These are phyloP conservation scores for Sesia apiformis DNA, from an alignment of 2,888 invertebrate genomes.

Conservation along the genomic window DNA sequence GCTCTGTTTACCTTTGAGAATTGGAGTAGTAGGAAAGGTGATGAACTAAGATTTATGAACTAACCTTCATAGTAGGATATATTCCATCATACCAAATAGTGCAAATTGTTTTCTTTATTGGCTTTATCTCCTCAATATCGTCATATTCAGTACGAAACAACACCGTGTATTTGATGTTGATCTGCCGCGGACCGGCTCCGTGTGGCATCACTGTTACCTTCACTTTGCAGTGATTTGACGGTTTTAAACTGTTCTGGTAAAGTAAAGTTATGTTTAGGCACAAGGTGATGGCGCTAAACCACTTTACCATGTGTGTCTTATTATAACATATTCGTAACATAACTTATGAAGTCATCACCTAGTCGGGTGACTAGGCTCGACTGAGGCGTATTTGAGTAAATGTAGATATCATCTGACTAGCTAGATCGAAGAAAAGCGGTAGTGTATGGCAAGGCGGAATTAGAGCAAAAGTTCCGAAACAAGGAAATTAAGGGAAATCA, in stretches of 20 bases:
- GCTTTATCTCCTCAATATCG: conserved; percentile 53
- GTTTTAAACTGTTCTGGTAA: conserved; percentile 52
- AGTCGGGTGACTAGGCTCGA: too few relatives aligned
- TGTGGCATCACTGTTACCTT: conserved; percentile 41
- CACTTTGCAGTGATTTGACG: conserved; percentile 45
- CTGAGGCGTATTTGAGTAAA: too few relatives aligned
- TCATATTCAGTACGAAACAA: conserved; percentile 49
- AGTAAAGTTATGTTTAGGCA: not conserved
- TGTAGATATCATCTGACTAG: too few relatives aligned
- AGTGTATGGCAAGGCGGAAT: too few relatives aligned
- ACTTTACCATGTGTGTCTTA: too few relatives aligned
- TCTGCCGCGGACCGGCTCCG: conserved; percentile 51
- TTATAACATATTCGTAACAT: too few relatives aligned
- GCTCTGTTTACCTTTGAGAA: too few relatives aligned
- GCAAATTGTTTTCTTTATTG: conserved; percentile 44
- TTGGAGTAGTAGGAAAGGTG: too few relatives aligned
- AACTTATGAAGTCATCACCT: too few relatives aligned
- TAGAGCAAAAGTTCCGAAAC: too few relatives aligned
- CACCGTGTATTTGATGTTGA: conserved; percentile 48
- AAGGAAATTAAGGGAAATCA: too few relatives aligned
- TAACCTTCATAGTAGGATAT: conserved; percentile 58
- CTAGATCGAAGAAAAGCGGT: too few relatives aligned
- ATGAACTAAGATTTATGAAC: not conserved
- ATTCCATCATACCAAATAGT: conserved; percentile 64
- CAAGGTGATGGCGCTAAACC: conserved; percentile 5